These are phyloP conservation scores for Tineola bisselliella DNA, from an alignment of 2,888 invertebrate genomes.

Conservation along the genomic window DNA sequence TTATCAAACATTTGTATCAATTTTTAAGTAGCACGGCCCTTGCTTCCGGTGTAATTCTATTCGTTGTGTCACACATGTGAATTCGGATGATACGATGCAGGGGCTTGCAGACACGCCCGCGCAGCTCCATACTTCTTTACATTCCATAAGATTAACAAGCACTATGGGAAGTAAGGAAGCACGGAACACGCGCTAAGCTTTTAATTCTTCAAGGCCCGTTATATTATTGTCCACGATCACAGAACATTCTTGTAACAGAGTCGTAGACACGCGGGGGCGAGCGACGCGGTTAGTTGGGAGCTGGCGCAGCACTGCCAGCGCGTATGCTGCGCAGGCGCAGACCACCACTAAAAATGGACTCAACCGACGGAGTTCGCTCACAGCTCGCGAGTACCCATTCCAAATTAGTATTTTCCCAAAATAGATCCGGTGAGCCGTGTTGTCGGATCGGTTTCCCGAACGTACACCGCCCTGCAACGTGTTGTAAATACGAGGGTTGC, in stretches of 20 bases:
- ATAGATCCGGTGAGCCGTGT: constrained; percentile 69
- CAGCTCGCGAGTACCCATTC: constrained; percentile 68
- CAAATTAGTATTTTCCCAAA: constrained; percentile 88
- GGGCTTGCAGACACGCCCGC: constrained; percentile 50
- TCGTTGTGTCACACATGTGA: constrained; percentile 2
- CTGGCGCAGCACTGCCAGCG: constrained; percentile 58
- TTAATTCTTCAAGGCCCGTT: not conserved
- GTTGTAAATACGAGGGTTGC: constrained; percentile 31
- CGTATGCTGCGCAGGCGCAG: constrained; percentile 62
- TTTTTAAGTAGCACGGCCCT: not conserved
- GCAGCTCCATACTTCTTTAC: constrained; percentile 96
- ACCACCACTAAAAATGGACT: constrained; percentile 67
- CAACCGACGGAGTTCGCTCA: constrained; percentile 63
- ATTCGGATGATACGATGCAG: not conserved
- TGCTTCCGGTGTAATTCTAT: not conserved
- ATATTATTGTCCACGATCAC: constrained; percentile 26
- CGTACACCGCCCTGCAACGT: constrained; percentile 61
- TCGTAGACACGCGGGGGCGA: constrained; percentile 31
- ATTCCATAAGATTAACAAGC: constrained; percentile 87
- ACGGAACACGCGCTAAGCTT: constrained; percentile 82
- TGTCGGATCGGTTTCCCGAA: constrained; percentile 64
- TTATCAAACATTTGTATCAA: not conserved
- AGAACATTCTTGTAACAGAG: not conserved
- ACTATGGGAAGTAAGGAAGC: constrained; percentile 97
- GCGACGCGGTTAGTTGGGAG: constrained; percentile 61